phyloP scores from a whole-genome alignment of 2,888 invertebrate species.

The Blomia tropicalis region DNA sequence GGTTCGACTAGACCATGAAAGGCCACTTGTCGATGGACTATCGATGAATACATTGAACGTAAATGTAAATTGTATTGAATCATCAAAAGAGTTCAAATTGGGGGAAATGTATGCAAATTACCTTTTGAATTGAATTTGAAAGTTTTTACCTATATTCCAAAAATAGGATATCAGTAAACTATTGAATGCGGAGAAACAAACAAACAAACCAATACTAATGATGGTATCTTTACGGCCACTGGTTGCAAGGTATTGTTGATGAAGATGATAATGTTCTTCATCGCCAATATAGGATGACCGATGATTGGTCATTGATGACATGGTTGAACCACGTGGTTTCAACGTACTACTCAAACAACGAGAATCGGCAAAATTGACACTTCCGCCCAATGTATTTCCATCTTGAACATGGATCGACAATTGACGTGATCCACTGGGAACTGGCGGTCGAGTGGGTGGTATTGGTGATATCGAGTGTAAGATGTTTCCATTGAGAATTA shows the following conservation, averaged over 20 bases:
- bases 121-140: constrained; percentile 5
- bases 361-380: constrained; percentile 2
- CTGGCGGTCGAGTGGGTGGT: constrained; percentile 19
- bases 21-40: constrained; percentile 21
- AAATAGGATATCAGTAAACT: too few species aligned
- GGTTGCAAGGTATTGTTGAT: constrained; percentile 20
- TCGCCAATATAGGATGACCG: constrained; percentile 23
- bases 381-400: background rate
- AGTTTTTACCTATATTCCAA: too few species aligned
- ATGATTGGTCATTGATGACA: constrained; percentile 19
- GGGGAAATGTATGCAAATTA: too few species aligned
- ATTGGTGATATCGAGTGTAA: constrained; percentile 19
- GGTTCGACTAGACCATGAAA: constrained; percentile 19
- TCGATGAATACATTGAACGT: too few species aligned
- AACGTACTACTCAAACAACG: background rate
- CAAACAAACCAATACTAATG: constrained; percentile 23
- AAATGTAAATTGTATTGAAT: too few species aligned
- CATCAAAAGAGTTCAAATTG: too few species aligned
- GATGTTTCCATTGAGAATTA: constrained; percentile 21
- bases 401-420: constrained; percentile 10
- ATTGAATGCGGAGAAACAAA: constrained; percentile 15
- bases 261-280: constrained; percentile 20
- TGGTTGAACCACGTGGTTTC: constrained; percentile 12
- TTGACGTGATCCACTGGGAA: constrained; percentile 1
- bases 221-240: constrained; percentile 23